These are phyloP conservation scores for Hycleus phaleratus DNA, from an alignment of 1,140 invertebrate genomes.

Conservation along the genomic window DNA sequence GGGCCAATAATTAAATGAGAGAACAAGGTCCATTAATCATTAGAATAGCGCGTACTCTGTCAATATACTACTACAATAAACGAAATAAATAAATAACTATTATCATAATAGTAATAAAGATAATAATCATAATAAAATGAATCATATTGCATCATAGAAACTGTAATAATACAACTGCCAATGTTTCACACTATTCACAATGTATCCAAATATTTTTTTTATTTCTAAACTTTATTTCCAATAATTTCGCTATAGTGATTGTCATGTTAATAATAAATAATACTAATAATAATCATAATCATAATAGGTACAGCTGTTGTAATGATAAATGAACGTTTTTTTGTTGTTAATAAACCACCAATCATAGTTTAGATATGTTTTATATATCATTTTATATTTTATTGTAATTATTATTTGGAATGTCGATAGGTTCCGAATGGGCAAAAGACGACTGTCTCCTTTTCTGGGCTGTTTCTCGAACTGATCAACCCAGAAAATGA, in stretches of 20 bases:
- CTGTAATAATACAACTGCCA: background rate
- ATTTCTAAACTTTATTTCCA: too few species aligned
- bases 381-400: background rate
- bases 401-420: constrained; percentile 15
- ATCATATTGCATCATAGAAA: constrained; percentile 13
- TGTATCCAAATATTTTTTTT: too few species aligned
- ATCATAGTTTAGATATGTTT: constrained; percentile 12
- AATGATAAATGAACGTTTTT: constrained; percentile 37
- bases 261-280: background rate
- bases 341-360: background rate
- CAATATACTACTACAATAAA: background rate
- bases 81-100: constrained; percentile 7
- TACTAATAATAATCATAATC: constrained; percentile 17
- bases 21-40: constrained; percentile 37
- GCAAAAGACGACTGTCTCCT: constrained; percentile 6
- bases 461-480: constrained; percentile 1
- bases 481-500: constrained; percentile 14
- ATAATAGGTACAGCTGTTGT: constrained; percentile 37
- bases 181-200: too few species aligned
- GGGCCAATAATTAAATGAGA: constrained; percentile 12
- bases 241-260: constrained; percentile 17
- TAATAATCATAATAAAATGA: background rate
- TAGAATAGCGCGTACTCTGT: constrained; percentile 35
- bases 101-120: background rate
- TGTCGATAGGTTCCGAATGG: constrained; percentile 1